A percentile compares a stretch with the other conserved stretches of the same genome.
Conservation (phyloP, 2,888 invertebrate species). For the Orchesellides sinensis region DNA sequence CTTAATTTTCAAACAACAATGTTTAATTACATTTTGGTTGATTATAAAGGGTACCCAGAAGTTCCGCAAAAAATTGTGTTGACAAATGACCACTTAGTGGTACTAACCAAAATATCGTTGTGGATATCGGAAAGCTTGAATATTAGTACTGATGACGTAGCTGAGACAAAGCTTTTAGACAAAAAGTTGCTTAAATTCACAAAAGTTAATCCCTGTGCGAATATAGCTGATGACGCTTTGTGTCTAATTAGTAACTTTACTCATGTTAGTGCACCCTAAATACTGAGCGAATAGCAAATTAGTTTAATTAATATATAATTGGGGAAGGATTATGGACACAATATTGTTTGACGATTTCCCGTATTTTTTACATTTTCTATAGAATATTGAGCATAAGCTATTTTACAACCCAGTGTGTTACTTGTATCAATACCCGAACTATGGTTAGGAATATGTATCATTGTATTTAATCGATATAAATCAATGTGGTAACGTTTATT, state of each 20-base stretch:
- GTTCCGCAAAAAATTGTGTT: no score
- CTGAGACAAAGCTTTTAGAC: neutral
- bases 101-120: conserved; percentile 48
- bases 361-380: neutral
- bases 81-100: conserved; percentile 62
- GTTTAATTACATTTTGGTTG: no score
- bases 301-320: neutral
- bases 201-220: conserved; percentile 56
- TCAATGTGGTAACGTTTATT: no score
- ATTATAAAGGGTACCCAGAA: no score
- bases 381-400: conserved; percentile 13
- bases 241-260: conserved; percentile 60
- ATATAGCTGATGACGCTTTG: conserved; percentile 17
- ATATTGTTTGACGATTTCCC: neutral
- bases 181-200: no score
- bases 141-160: conserved; percentile 5
- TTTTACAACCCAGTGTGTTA: conserved; percentile 67
- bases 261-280: neutral
- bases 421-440: conserved; percentile 56
- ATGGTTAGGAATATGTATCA: no score
- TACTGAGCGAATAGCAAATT: neutral
- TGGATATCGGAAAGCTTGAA: conserved; percentile 63
- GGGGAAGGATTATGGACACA: neutral
- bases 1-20: no score
- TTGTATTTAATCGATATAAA: no score